Evolutionary conservation across 2,888 invertebrate species (phyloP), one percentile per base, ranked within the genome.

Genomic region (Mantis religiosa): DNA sequence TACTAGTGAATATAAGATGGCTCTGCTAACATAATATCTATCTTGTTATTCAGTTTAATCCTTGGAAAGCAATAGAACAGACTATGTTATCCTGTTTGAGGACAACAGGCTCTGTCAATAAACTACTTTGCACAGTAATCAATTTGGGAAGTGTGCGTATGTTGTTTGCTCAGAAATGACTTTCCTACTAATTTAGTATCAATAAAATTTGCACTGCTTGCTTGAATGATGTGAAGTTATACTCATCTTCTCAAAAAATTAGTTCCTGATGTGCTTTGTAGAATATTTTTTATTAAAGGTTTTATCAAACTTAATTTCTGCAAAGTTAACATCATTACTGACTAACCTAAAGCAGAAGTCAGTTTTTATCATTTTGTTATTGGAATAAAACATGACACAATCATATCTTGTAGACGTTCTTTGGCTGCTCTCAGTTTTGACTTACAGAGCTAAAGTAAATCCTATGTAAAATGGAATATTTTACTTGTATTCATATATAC

Each of bases 401-500:
- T 71, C 54, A 71, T 71, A 71, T 71, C 54, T 71, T 71, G 54
- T 71, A 71, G 41, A 71, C 25, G 6, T 71, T 71, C 20, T 71
- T 71, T 71, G 54, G 54, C 54, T 71, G 54, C 54, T 71, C 54
- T 71, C 54, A 71, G 25, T 71, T 71, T 15, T 25, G 54, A 71
- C 54, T 71, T 3, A 82, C 34, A 34, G 34, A 81, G 28, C 15
- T 84, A 84, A 84, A 30, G 3, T 25, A 84, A 84, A 28, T 34
- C 9, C 25, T 28, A 28, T 30, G 30, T 25, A 81, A 87, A 28
- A 81, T 34, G 82, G 30, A 12, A 82, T 82, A n/a, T 87, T 87
- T 87, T 87, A 82, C 27, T 82, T 87, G 82, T 87, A 87, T 87
- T 87, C 87, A 82, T 87, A 82, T 82, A 87, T 82, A 87, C 81